Evolutionary conservation across 2,113 vertebrate genomes (phyloP).

Genomic region (Heloderma charlesbogerti): DNA sequence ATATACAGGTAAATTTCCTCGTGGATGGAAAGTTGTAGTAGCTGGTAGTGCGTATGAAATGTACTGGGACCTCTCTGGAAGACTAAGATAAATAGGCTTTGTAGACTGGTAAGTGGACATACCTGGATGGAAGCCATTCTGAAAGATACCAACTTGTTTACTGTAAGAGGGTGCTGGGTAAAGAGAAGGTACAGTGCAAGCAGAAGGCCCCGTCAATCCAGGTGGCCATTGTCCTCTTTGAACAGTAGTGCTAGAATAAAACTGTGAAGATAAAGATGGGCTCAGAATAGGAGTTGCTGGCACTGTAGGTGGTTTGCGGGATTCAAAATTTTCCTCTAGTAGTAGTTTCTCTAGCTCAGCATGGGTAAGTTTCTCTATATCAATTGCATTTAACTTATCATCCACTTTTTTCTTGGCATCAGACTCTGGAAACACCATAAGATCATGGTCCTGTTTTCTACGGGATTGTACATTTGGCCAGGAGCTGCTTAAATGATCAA

Average conservation of each 20-base stretch:
- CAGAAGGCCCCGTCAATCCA: slow-evolving; percentile 78
- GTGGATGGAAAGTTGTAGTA: slow-evolving; percentile 80
- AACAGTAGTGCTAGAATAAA: slow-evolving; percentile 77
- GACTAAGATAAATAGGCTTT: slow-evolving; percentile 80
- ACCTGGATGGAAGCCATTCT: slow-evolving; percentile 87
- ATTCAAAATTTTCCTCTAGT: slow-evolving; percentile 90
- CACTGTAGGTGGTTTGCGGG: slow-evolving; percentile 76
- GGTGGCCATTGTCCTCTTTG: slow-evolving; percentile 86
- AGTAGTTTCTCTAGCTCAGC: slow-evolving; percentile 95
- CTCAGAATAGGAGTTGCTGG: slow-evolving; percentile 83
- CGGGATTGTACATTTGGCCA: slow-evolving; percentile 72
- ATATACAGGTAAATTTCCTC: slow-evolving; percentile 72
- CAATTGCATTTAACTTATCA: slow-evolving; percentile 84
- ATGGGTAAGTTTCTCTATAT: slow-evolving; percentile 90
- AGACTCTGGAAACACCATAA: slow-evolving; percentile 94
- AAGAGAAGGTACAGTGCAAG: slow-evolving; percentile 78
- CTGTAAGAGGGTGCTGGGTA: slow-evolving; percentile 84
- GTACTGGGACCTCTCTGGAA: slow-evolving; percentile 81
- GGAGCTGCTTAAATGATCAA: slow-evolving; percentile 68
- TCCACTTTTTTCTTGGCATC: slow-evolving; percentile 82
- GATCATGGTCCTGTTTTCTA: slow-evolving; percentile 88
- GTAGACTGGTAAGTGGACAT: slow-evolving; percentile 77
- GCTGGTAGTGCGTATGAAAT: slow-evolving; percentile 87
- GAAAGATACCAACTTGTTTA: slow-evolving; percentile 87
- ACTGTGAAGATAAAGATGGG: slow-evolving; percentile 86